Evolutionary conservation across 2,888 invertebrate genomes (phyloP), one percentile per base, ranked within the genome.

Genomic region (Dione vanillae): DNA sequence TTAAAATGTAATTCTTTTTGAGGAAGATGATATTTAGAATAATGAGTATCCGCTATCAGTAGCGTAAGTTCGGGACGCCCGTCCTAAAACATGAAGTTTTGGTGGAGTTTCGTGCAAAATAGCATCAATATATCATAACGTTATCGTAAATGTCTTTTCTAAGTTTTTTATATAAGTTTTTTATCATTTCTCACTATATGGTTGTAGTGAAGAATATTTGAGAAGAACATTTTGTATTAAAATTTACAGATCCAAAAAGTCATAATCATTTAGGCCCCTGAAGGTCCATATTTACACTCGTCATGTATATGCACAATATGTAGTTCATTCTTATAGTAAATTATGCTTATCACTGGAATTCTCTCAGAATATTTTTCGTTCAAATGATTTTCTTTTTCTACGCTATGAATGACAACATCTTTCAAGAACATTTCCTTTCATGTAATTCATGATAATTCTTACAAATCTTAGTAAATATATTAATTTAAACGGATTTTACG

Each of bases 301-400:
- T 27, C n/a, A 52, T 52, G 27, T 20, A 27, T 27, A 14, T 27
- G 27, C 11, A 14, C 27, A n/a, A n/a, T n/a, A n/a, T n/a, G n/a
- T n/a, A n/a, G n/a, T n/a, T n/a, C n/a, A n/a, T n/a, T n/a, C n/a
- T 52, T 27, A 52, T 52, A 52, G 52, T 52, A 52, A 52, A 52
- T 27, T 20, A 52, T 52, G n/a, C 52, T 52, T 8, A 27, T 52
- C 52, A 52, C 52, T 14, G 47, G 16, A 49, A 14, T 14, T 52
- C 27, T 52, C 14, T 52, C 7, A 52, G 27, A 52, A 52, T 14
- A 27, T 52, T 27, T 52, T 52, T 27, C 51, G 5, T 51, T 1
- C 20, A 51, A 51, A 20, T 51, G 20, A 20, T 51, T 51, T 51
- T 19, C 20, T 52, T 52, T 20, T 52, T 52, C 14, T 19, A 20